phyloP scores from a whole-genome alignment of 2,797 vertebrate species.

The Nannoperca australis region DNA sequence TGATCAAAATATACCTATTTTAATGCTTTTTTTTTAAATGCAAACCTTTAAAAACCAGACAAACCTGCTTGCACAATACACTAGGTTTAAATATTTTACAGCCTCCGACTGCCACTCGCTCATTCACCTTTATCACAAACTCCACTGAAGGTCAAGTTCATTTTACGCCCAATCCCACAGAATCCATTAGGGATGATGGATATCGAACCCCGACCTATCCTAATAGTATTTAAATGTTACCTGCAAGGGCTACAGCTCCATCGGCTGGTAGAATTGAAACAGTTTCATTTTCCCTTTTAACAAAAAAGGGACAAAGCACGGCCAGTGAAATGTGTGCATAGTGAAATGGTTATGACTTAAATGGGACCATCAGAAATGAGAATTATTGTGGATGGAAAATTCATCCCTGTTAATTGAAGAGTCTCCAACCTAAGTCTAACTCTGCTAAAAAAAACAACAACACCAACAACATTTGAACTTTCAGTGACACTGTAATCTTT shows the following conservation, averaged over 20 bases:
- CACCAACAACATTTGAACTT: neutral
- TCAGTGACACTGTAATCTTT: too few species aligned
- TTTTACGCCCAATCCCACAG: slow-evolving; percentile 32
- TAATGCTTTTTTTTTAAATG: too few species aligned
- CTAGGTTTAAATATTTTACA: neutral
- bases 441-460: too few species aligned
- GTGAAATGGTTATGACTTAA: slow-evolving; percentile 20
- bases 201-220: slow-evolving; percentile 18
- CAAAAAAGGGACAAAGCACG: slow-evolving; percentile 3
- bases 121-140: slow-evolving; percentile 46
- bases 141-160: slow-evolving; percentile 64
- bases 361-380: slow-evolving; percentile 12
- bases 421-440: neutral
- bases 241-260: slow-evolving; percentile 7
- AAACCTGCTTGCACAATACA: neutral
- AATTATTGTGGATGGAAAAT: neutral
- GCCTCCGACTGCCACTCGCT: slow-evolving; percentile 16
- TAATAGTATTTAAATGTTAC: slow-evolving; percentile 48
- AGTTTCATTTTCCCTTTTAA: slow-evolving; percentile 12
- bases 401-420: neutral
- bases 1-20: too few species aligned
- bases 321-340: neutral
- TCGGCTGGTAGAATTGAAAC: slow-evolving; percentile 21
- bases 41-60: too few species aligned
- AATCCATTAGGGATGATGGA: slow-evolving; percentile 50